These are phyloP conservation scores for Amblyraja radiata DNA, from an alignment of 2,797 vertebrate genomes.

Conservation along the genomic window DNA sequence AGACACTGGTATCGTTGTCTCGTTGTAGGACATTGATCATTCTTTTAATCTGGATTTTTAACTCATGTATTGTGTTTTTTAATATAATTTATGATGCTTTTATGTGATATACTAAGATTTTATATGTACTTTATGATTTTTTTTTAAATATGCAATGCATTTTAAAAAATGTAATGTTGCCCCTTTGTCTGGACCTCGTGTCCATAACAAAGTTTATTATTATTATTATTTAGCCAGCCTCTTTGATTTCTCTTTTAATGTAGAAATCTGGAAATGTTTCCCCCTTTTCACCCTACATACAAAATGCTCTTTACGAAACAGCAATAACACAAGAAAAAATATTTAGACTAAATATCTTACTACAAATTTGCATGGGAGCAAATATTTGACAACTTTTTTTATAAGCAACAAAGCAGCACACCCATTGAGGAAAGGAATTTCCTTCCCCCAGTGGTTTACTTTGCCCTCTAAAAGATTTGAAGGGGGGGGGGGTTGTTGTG, in stretches of 20 bases:
- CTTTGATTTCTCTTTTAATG: background rate
- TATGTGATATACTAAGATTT: too few relatives aligned
- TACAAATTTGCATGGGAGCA: background rate
- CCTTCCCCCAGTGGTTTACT: background rate
- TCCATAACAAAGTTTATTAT: too few relatives aligned
- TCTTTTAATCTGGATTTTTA: too few relatives aligned
- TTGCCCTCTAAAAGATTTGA: background rate
- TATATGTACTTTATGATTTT: too few relatives aligned
- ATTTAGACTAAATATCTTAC: background rate
- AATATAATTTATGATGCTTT: too few relatives aligned
- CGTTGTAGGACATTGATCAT: too few relatives aligned
- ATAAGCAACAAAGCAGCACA: background rate
- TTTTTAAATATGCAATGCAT: too few relatives aligned
- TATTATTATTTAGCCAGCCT: background rate
- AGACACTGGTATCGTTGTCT: too few relatives aligned
- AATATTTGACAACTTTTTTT: background rate
- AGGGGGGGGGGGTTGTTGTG: background rate
- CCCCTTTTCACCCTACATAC: background rate
- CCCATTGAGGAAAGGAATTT: background rate
- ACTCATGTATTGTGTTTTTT: too few relatives aligned
- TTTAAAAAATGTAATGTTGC: too few relatives aligned
- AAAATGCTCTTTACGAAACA: background rate
- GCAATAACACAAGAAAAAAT: background rate
- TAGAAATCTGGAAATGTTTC: background rate
- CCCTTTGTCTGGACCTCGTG: too few relatives aligned